These are phyloP conservation scores for Austrofundulus limnaeus DNA, from an alignment of 2,113 vertebrate genomes.

Conservation along the genomic window DNA sequence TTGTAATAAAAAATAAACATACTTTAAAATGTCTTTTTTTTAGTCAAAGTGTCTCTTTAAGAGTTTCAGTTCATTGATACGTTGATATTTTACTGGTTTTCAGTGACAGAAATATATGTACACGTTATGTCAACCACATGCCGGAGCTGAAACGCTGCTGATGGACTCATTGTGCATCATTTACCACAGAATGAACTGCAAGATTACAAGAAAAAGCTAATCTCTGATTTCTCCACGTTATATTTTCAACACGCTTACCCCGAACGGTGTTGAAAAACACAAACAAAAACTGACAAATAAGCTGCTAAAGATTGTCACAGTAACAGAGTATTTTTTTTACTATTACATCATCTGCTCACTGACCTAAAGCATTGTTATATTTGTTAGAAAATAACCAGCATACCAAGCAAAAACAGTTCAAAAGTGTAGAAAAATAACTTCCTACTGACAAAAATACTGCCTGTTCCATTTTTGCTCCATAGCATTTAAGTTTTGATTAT, in stretches of 20 bases:
- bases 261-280: slow-evolving; percentile 12
- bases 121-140: slow-evolving; percentile 32
- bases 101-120: slow-evolving; percentile 25
- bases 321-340: slow-evolving; percentile 31
- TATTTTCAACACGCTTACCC: slow-evolving; percentile 15
- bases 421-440: slow-evolving; percentile 45
- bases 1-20: slow-evolving; percentile 33
- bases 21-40: slow-evolving; percentile 25
- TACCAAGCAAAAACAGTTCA: slow-evolving; percentile 18
- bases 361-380: slow-evolving; percentile 17
- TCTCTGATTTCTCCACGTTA: neutral
- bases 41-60: neutral
- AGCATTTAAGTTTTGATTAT: slow-evolving; percentile 28
- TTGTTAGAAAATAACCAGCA: slow-evolving; percentile 37
- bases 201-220: slow-evolving; percentile 25
- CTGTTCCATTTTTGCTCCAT: slow-evolving; percentile 51
- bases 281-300: slow-evolving; percentile 25
- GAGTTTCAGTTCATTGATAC: slow-evolving; percentile 21
- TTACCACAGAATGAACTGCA: slow-evolving; percentile 43
- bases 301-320: slow-evolving; percentile 60
- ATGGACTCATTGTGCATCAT: slow-evolving; percentile 35
- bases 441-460: slow-evolving; percentile 63
- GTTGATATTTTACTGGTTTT: slow-evolving; percentile 29
- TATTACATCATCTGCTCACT: slow-evolving; percentile 27
- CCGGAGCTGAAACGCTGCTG: slow-evolving; percentile 11